Conservation (phyloP, 2,113 vertebrate species). For the Hypanus sabinus region DNA sequence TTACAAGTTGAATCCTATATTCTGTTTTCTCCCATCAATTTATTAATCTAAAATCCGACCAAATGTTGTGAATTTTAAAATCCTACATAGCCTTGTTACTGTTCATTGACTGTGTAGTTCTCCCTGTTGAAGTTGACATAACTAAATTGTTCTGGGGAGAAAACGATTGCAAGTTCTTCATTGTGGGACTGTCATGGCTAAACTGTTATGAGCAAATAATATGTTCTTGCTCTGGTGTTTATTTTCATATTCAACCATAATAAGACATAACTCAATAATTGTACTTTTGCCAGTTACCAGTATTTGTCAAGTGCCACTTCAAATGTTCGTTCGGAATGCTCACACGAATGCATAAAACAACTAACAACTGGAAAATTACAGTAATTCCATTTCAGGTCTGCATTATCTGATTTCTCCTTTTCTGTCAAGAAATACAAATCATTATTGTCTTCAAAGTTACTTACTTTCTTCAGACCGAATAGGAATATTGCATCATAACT, state of each 20-base stretch:
- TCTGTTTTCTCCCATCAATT: too few species aligned
- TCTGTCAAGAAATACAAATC: not conserved
- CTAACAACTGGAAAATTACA: not conserved
- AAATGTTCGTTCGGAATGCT: too few species aligned
- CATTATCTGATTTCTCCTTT: not conserved
- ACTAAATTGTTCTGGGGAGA: too few species aligned
- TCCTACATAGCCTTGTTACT: too few species aligned
- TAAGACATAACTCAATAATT: not conserved
- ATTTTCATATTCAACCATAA: not conserved
- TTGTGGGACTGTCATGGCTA: not conserved
- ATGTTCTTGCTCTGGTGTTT: not conserved
- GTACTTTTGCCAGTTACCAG: not conserved
- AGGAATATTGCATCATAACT: not conserved
- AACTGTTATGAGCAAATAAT: not conserved
- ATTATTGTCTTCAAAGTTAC: not conserved
- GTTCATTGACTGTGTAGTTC: too few species aligned
- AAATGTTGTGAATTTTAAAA: too few species aligned
- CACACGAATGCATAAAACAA: not conserved
- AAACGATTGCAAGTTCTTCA: not conserved
- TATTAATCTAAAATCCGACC: too few species aligned
- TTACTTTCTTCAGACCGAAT: not conserved
- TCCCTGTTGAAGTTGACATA: too few species aligned
- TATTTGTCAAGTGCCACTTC: not conserved
- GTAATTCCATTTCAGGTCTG: not conserved
- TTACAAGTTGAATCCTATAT: too few species aligned